Evolutionary conservation across 2,888 invertebrate genomes (phyloP), one percentile per base, ranked within the genome.

Genomic region (Ochropacha duplaris): DNA sequence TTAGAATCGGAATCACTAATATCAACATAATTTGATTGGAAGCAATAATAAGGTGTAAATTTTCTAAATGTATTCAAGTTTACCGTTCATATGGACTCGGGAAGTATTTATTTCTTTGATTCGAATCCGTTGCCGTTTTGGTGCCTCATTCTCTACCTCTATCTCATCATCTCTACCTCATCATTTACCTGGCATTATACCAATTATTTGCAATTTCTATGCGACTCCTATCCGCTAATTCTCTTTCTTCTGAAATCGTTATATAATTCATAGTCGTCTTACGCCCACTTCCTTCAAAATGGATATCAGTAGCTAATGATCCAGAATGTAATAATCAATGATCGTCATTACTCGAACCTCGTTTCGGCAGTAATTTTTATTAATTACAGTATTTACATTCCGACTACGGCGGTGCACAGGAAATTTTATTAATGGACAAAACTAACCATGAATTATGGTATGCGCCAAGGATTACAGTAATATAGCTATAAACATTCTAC

Each of bases 321-420:
- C 44, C 39, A 51, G 39, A 56, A n/a, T 8, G 28, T 19, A 31
- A 39, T 16, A 52, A 52, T 52, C n/a, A 31, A 31, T 2, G 11
- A 12, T 70, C 69, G 74, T 77, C 76, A 70, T 55, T 68, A 77
- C 77, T 72, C 76, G 54, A 58, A 58, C 49, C n/a, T 28, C 59
- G 68, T 65, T 59, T 68, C 69, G 64, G 67, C 68, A 64, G 62
- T 68, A 71, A 71, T 73, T 74, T n/a, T 71, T 72, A 73, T 73
- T 73, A 74, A 73, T 78, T 72, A 52, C 51, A 12, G 19, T 52
- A 34, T 52, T 52, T 31, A 31, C 9, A 34, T 52, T 52, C 12
- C 16, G 22, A 31, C 11, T 34, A 31, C 31, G 51, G 31, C 31
- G 31, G 51, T 19, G 51, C 28, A 19, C 51, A 34, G 34, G 31